Conservation (phyloP, 92 coral and sea anemone genomes). For the Desmophyllum pertusum region DNA sequence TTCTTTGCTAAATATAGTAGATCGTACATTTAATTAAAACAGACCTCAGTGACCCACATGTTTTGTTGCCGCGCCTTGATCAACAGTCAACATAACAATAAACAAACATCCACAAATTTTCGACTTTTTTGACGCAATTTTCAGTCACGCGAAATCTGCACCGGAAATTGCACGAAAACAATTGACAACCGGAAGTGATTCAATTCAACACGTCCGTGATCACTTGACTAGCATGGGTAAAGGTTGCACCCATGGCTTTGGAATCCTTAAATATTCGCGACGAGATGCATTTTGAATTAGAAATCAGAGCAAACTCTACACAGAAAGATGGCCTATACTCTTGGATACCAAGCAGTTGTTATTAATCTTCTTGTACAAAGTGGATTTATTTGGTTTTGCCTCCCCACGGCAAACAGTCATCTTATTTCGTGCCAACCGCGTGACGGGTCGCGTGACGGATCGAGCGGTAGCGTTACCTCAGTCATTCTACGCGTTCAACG, state of each 20-base stretch:
- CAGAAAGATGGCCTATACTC: conserved; percentile 19
- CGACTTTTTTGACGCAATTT: conserved; percentile 20
- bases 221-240: conserved; percentile 22
- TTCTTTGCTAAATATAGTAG: neutral
- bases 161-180: neutral
- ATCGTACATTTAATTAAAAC: neutral
- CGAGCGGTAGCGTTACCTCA: conserved; percentile 8
- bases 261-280: conserved; percentile 15
- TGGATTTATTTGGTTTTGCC: neutral
- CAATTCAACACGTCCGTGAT: neutral
- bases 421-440: conserved; percentile 25
- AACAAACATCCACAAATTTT: neutral
- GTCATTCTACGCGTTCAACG: conserved; percentile 27
- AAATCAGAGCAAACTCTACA: neutral
- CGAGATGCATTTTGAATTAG: neutral
- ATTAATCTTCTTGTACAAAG: neutral
- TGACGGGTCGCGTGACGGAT: conserved; percentile 39
- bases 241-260: neutral
- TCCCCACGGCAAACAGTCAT: neutral
- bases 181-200: conserved; percentile 26
- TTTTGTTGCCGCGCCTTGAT: neutral
- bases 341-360: neutral
- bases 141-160: neutral
- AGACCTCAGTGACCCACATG: neutral
- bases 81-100: neutral